Evolutionary conservation across 2,888 invertebrate species (phyloP).

Genomic region (Leptopilina myrica): DNA sequence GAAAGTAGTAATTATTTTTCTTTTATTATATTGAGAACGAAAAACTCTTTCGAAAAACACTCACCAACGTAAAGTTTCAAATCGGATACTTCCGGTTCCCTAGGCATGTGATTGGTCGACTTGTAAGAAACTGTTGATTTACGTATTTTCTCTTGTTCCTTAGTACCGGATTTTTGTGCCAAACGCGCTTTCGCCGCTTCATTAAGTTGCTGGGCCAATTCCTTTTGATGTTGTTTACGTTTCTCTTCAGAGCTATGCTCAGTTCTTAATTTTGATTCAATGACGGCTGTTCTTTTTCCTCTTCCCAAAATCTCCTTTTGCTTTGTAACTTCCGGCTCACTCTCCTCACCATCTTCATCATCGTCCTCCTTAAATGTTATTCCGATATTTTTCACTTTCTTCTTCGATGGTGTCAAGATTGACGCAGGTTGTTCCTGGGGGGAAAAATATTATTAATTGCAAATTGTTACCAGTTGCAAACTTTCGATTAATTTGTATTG

Average conservation of each 20-base stretch:
- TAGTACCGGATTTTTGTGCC: conserved; percentile 90
- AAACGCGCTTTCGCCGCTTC: conserved; percentile 95
- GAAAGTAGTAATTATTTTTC: background rate
- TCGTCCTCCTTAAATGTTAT: conserved; percentile 95
- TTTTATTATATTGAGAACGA: background rate
- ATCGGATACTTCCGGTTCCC: conserved; percentile 94
- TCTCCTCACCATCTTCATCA: conserved; percentile 86
- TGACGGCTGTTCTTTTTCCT: conserved; percentile 92
- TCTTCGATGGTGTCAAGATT: conserved; percentile 93
- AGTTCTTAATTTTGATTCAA: conserved; percentile 94
- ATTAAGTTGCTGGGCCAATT: conserved; percentile 92
- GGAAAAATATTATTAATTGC: background rate
- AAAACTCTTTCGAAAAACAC: conserved; percentile 64
- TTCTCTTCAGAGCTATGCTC: conserved; percentile 98
- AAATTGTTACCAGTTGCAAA: background rate
- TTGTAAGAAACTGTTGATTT: conserved; percentile 98
- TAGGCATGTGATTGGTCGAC: conserved; percentile 93
- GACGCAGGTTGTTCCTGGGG: conserved; percentile 85
- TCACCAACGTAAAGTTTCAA: conserved; percentile 96
- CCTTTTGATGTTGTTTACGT: conserved; percentile 96
- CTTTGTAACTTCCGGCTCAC: conserved; percentile 80
- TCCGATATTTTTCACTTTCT: conserved; percentile 96
- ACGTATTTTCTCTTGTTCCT: conserved; percentile 91
- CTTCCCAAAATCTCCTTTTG: conserved; percentile 85
- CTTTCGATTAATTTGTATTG: background rate